A percentile compares a stretch with the other conserved stretches of the same genome.
Evolutionary conservation across 2,888 invertebrate species (phyloP).

Genomic region (Petrolisthes cinctipes): DNA sequence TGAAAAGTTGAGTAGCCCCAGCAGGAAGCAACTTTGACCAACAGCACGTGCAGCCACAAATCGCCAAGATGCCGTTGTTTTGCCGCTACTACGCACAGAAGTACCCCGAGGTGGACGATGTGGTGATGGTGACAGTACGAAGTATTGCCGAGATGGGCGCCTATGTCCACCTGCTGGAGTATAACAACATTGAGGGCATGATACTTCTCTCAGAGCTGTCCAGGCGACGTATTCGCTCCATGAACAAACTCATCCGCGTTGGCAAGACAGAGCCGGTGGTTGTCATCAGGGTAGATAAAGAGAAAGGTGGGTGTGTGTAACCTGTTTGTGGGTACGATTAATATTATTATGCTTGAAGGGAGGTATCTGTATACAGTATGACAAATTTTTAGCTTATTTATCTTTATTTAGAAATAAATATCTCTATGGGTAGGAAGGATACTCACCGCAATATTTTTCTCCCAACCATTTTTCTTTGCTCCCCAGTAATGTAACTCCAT

Average conservation of each 20-base stretch:
- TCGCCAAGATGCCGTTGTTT: slow-evolving; percentile 77
- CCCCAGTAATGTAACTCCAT: not conserved
- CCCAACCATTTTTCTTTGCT: not conserved
- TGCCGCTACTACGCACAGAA: slow-evolving; percentile 98
- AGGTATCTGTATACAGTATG: not conserved
- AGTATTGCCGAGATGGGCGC: slow-evolving; percentile 99
- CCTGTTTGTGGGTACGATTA: not conserved
- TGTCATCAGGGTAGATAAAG: slow-evolving; percentile 88
- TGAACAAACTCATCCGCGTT: slow-evolving; percentile 98
- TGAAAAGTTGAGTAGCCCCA: not conserved
- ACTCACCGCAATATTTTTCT: not conserved
- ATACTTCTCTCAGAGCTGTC: slow-evolving; percentile 97
- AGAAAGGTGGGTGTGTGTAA: slow-evolving; percentile 81
- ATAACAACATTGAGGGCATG: slow-evolving; percentile 99
- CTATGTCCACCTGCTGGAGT: slow-evolving; percentile 96
- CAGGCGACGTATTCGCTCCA: slow-evolving; percentile 97
- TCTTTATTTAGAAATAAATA: not conserved
- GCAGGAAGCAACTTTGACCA: not conserved
- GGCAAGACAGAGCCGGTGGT: slow-evolving; percentile 83
- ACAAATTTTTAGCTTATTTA: not conserved
- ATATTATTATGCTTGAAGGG: not conserved
- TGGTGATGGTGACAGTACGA: slow-evolving; percentile 84
- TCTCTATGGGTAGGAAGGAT: not conserved
- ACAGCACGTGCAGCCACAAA: slow-evolving; percentile 1
- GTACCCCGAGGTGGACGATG: slow-evolving; percentile 98